Evolutionary conservation across 1,140 invertebrate genomes (phyloP).

Genomic region (Grapholita molesta): DNA sequence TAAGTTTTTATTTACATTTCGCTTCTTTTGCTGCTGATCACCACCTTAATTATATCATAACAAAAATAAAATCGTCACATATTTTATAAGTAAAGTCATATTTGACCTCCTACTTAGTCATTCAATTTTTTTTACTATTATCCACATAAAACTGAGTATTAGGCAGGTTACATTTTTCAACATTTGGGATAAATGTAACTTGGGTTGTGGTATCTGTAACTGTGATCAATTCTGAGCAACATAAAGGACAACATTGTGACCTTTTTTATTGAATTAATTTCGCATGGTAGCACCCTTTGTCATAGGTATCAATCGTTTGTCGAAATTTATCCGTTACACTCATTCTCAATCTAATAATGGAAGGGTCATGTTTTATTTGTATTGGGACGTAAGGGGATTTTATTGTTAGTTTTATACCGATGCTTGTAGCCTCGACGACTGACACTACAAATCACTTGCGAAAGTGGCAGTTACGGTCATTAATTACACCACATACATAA

Average conservation of each 20-base stretch:
- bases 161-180: too few species aligned
- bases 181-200: too few species aligned
- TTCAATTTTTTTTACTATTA: too few species aligned
- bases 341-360: slow-evolving; percentile 56
- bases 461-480: too few species aligned
- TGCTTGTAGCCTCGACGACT: background rate
- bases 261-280: slow-evolving; percentile 61
- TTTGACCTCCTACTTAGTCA: too few species aligned
- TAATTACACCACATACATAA: too few species aligned
- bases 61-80: too few species aligned
- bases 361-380: slow-evolving; percentile 38
- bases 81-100: too few species aligned
- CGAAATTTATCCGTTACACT: slow-evolving; percentile 57
- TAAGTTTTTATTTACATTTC: too few species aligned
- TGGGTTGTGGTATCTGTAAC: slow-evolving; percentile 1
- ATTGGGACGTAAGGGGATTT: slow-evolving; percentile 31
- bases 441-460: background rate
- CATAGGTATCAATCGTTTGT: slow-evolving; percentile 57
- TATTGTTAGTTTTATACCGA: slow-evolving; percentile 25
- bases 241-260: slow-evolving; percentile 41
- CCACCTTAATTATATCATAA: too few species aligned
- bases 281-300: slow-evolving; percentile 51
- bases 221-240: slow-evolving; percentile 22
- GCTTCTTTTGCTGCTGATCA: too few species aligned
- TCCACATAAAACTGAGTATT: too few species aligned